Evolutionary conservation across 2,797 vertebrate genomes (phyloP).

Genomic region (Acipenser ruthenus): DNA sequence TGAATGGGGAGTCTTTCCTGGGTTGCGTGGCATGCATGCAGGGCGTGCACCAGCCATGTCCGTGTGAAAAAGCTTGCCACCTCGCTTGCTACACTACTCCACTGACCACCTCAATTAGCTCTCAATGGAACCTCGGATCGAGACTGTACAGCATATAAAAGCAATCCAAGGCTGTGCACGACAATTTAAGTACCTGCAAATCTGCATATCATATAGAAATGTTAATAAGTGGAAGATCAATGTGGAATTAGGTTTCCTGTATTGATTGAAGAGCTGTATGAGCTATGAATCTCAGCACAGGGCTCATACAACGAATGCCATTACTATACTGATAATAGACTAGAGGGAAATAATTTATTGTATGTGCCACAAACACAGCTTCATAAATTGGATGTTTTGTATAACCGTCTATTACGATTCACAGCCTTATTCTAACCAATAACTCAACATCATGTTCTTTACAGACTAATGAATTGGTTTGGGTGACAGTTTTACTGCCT

Average conservation of each 20-base stretch:
- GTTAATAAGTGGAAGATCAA: slow-evolving; percentile 2
- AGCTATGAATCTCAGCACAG: neutral
- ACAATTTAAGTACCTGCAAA: neutral
- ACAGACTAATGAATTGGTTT: neutral
- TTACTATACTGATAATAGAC: neutral
- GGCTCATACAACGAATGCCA: neutral
- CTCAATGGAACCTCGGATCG: too few species aligned
- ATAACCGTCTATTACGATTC: slow-evolving; percentile 9
- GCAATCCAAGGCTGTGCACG: too few species aligned
- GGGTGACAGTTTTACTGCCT: neutral
- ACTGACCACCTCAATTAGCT: too few species aligned
- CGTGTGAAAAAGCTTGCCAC: too few species aligned
- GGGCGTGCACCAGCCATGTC: too few species aligned
- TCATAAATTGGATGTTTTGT: slow-evolving; percentile 11
- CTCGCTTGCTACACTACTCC: too few species aligned
- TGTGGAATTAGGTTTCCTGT: slow-evolving; percentile 2
- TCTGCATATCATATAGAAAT: slow-evolving; percentile 6
- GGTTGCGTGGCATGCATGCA: too few species aligned
- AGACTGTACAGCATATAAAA: too few species aligned
- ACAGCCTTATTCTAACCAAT: slow-evolving; percentile 2
- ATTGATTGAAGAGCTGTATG: slow-evolving; percentile 4
- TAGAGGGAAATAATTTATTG: slow-evolving; percentile 1
- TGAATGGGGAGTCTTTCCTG: too few species aligned
- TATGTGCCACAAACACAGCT: slow-evolving; percentile 2
- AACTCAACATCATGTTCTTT: slow-evolving; percentile 6